Evolutionary conservation across 2,888 invertebrate genomes (phyloP).

Genomic region (Chalcis sispes): DNA sequence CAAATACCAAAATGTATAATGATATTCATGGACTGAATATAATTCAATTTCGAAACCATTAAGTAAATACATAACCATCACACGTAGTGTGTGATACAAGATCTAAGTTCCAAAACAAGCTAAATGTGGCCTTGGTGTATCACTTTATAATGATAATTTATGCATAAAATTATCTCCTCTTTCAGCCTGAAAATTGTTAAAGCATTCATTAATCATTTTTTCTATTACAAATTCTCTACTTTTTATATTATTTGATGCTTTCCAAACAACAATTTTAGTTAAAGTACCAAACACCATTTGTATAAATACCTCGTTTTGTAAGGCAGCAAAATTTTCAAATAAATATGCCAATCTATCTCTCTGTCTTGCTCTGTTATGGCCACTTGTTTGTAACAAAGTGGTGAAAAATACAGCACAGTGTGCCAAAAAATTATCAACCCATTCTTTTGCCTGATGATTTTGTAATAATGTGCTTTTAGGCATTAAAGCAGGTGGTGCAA

Average conservation of each 20-base stretch:
- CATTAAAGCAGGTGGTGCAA: constrained; percentile 92
- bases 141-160: constrained; percentile 82
- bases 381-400: constrained; percentile 90
- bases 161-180: constrained; percentile 91
- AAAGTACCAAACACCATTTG: no score
- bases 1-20: constrained; percentile 97
- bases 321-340: constrained; percentile 91
- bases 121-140: constrained; percentile 83
- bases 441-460: constrained; percentile 88
- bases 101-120: constrained; percentile 97
- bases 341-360: constrained; percentile 94
- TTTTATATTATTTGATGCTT: not conserved
- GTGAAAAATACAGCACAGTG: constrained; percentile 93
- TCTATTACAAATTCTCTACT: not conserved
- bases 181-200: constrained; percentile 82
- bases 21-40: constrained; percentile 96
- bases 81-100: constrained; percentile 92
- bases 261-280: not conserved
- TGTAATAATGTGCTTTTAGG: constrained; percentile 83
- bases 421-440: constrained; percentile 91
- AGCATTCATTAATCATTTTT: not conserved
- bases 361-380: constrained; percentile 96
- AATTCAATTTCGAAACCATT: constrained; percentile 97
- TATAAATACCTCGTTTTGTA: constrained; percentile 93
- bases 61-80: constrained; percentile 95